Percentiles rank a stretch among this genome's conserved stretches.
Conservation (phyloP, 2,888 invertebrate species). For the Drosophila yooni region DNA sequence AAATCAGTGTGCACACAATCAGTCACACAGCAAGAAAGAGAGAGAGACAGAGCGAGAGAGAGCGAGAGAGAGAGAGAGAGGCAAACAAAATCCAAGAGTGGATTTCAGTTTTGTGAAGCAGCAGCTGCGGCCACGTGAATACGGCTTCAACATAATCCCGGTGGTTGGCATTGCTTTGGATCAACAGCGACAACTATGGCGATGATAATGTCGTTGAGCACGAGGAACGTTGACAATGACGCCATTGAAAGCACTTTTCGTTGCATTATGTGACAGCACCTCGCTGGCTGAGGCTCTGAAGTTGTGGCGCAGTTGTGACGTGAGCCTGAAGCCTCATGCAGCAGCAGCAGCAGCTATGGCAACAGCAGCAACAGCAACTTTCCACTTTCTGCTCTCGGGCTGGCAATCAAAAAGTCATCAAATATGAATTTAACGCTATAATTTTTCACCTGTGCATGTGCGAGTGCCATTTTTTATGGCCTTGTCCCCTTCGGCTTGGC, state of each 20-base stretch:
- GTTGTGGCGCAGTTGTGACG: conserved; percentile 17
- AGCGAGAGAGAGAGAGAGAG: neutral
- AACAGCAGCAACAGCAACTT: neutral
- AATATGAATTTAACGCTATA: conserved; percentile 83
- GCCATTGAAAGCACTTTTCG: conserved; percentile 74
- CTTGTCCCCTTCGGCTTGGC: conserved; percentile 30
- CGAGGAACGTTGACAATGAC: conserved; percentile 67
- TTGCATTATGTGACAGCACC: conserved; percentile 68
- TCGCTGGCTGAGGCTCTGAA: conserved; percentile 19
- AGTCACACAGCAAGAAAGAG: neutral
- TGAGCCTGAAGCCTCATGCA: neutral
- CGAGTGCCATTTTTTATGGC: conserved; percentile 67
- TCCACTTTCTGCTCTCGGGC: conserved; percentile 48
- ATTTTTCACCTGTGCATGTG: conserved; percentile 77
- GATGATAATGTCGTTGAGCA: conserved; percentile 33
- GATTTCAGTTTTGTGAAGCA: conserved; percentile 30
- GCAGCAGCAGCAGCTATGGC: conserved; percentile 12
- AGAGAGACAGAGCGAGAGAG: accelerated
- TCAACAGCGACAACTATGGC: conserved; percentile 40
- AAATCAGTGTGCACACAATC: conserved; percentile 16
- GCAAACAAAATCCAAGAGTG: conserved; percentile 13
- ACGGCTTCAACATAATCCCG: conserved; percentile 50
- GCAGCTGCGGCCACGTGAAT: conserved; percentile 41
- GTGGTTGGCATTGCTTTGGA: conserved; percentile 57
- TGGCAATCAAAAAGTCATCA: conserved; percentile 84